phyloP scores from a whole-genome alignment of 2,888 invertebrate species.

The Pachydiplax longipennis region DNA sequence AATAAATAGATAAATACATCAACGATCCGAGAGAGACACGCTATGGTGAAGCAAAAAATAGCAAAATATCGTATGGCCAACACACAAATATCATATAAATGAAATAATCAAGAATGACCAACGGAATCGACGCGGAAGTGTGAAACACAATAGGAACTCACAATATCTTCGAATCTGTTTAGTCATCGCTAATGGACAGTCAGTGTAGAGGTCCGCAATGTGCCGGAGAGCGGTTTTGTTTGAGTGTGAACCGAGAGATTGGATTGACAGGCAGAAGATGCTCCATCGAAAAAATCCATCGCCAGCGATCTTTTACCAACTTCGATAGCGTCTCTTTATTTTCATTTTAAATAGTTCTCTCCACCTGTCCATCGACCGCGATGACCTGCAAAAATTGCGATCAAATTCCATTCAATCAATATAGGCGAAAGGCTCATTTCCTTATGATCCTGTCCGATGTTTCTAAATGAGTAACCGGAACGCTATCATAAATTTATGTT shows the following conservation, averaged over 20 bases:
- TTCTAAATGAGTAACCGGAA: no score
- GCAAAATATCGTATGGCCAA: no score
- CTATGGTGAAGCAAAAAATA: no score
- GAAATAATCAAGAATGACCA: background rate
- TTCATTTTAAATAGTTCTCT: background rate
- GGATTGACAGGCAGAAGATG: background rate
- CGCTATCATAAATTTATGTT: no score
- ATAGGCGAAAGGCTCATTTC: background rate
- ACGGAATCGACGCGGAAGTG: background rate
- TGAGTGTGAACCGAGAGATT: background rate
- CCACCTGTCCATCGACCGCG: background rate
- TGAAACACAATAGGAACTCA: background rate
- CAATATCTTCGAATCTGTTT: background rate
- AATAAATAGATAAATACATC: no score
- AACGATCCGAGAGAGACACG: no score
- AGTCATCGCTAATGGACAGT: background rate
- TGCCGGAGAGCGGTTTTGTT: background rate
- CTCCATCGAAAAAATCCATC: background rate
- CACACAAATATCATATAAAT: background rate
- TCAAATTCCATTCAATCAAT: background rate
- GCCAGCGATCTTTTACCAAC: background rate
- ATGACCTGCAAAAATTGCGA: background rate
- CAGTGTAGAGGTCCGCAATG: no score
- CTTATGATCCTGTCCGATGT: background rate
- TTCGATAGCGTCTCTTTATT: background rate